These are phyloP conservation scores for Paracanthobrama guichenoti DNA, from an alignment of 2,113 vertebrate genomes.

Conservation along the genomic window DNA sequence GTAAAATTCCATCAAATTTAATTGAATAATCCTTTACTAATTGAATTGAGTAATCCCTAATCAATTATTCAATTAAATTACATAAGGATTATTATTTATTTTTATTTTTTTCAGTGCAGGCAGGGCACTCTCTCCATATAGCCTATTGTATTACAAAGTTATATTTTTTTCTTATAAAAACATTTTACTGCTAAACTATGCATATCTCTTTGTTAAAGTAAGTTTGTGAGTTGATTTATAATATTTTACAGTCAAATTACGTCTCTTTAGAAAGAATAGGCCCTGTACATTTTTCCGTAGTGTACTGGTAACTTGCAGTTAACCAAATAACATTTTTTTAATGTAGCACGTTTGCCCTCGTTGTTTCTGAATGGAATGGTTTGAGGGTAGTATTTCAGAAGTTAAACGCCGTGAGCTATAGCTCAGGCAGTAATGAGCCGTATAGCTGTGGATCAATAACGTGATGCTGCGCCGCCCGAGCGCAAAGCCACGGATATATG, in stretches of 20 bases:
- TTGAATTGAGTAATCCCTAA: too few relatives aligned
- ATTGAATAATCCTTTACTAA: too few relatives aligned
- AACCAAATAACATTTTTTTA: neutral
- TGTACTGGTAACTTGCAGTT: neutral
- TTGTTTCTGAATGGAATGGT: neutral
- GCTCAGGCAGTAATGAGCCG: conserved; percentile 52
- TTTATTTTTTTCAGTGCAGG: neutral
- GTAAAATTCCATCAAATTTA: too few relatives aligned
- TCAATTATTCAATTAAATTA: too few relatives aligned
- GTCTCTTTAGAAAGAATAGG: too few relatives aligned
- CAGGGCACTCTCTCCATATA: neutral
- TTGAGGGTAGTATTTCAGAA: conserved; percentile 20
- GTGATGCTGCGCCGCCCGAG: conserved; percentile 59
- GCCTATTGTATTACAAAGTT: too few relatives aligned
- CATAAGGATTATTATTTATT: too few relatives aligned
- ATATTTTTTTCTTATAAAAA: neutral
- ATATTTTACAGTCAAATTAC: too few relatives aligned
- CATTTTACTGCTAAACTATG: too few relatives aligned
- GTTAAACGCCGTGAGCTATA: conserved; percentile 49
- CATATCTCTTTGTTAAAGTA: too few relatives aligned
- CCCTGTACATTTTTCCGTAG: too few relatives aligned
- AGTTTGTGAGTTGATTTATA: too few relatives aligned
- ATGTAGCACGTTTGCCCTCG: neutral
- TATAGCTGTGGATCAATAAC: conserved; percentile 60
- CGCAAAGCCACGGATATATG: conserved; percentile 60